Conservation (phyloP, 2,888 invertebrate genomes). For the Cephus rjabovi region DNA sequence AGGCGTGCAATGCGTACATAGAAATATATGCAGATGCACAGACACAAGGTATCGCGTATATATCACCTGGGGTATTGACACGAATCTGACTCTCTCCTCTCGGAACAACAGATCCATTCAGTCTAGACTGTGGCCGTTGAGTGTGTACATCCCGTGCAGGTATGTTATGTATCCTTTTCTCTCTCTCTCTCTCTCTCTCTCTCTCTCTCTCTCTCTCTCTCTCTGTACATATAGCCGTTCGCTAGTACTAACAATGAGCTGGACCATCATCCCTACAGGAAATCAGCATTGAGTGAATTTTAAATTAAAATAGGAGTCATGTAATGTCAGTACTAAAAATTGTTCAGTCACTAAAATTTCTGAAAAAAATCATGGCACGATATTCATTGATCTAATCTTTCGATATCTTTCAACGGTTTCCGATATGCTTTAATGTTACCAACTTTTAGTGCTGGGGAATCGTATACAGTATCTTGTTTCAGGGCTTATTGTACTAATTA, state of each 20-base stretch:
- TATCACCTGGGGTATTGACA: slow-evolving; percentile 28
- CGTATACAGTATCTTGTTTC: background rate
- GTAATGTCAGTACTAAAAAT: background rate
- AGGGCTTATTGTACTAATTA: background rate
- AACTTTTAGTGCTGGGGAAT: background rate
- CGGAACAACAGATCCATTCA: slow-evolving; percentile 24
- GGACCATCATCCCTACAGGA: background rate
- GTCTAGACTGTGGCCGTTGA: slow-evolving; percentile 16
- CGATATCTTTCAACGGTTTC: no score
- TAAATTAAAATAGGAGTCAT: background rate
- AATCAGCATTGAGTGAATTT: background rate
- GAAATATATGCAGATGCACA: background rate
- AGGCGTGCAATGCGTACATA: background rate
- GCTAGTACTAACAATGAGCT: background rate
- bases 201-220: no score
- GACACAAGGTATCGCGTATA: slow-evolving; percentile 6
- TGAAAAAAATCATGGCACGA: background rate
- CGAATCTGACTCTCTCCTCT: slow-evolving; percentile 9
- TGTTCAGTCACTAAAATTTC: background rate
- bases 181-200: no score
- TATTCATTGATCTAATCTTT: background rate
- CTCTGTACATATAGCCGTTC: background rate
- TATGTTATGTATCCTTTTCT: background rate
- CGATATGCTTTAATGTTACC: no score
- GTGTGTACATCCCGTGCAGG: slow-evolving; percentile 10